Base-by-base conservation (phyloP, 2,113 vertebrate genomes). In the Nycticebus coucang region DNA sequence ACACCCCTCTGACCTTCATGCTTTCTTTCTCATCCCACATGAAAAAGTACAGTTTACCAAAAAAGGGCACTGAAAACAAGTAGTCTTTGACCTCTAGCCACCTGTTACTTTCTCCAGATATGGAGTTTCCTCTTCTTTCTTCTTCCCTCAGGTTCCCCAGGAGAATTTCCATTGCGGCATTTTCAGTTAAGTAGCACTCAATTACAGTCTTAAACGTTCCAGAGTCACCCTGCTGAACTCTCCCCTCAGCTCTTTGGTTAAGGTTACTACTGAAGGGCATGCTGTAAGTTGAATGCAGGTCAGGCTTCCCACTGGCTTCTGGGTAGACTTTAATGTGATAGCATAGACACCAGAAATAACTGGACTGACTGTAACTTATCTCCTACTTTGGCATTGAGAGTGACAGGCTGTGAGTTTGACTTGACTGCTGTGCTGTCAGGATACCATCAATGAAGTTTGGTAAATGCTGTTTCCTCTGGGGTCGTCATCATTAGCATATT, bases 331-430 rank as follows among this genome's bases (percentile, higher is more conserved):
- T 62, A 86, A 59, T 55, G 57, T 80, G 87, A 95, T 95, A 91
- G 92, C 4, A 55, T 91, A 88, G 93, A 93, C 96, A 74, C 97
- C 90, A 83, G 97, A 98, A 98, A 98, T 98, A 98, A 98, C 91
- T 86, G 55, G n/a, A 11, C 41, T 78, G 37, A 72, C 57, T 57
- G 30, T 60, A 89, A 89, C 28, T 57, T 57, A 60, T 62, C 90
- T 96, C 77, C 74, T 19, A 0, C 91, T 60, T 71, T 59, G 74
- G 72, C 22, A 11, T 94, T 88, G n/a, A 50, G 45, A 50, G 28
- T 57, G 78, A 89, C 68, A 78, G 60, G 55, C 72, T 97, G 83
- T 94, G 78, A 62, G 53, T 95, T 79, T 87, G 81, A 60, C 72
- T 21, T 21, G 74, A 87, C 89, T 92, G 7, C 53, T 19, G 69